Evolutionary conservation across 2,113 vertebrate genomes (phyloP), one percentile per base, ranked within the genome.

Genomic region (Cettia cetti): DNA sequence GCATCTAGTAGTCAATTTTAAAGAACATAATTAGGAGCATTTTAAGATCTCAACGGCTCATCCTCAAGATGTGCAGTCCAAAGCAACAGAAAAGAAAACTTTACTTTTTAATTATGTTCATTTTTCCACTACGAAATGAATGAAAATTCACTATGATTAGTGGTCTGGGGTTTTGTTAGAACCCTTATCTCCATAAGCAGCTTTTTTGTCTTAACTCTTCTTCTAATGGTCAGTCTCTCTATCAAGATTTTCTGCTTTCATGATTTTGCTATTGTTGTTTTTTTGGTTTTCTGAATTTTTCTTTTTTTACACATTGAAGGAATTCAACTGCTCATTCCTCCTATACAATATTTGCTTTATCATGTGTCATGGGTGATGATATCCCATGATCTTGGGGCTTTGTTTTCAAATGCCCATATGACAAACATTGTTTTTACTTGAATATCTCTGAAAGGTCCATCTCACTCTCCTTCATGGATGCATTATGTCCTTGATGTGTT

Each of bases 41-140:
- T 70, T 5, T 56, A 76, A 88, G 54, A 71, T 19, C 15, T 69
- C 90, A 42, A 59, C 90, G 63, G 63, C 30, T 60, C 18, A 70
- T 31, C 11, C 37, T 90, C 70, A 91, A 92, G 64, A 85, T 20
- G 16, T 70, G 40, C 45, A 81, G 44, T 78, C 27, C 78, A 91
- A 53, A 24, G 75, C 28, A 85, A 80, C 4, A 81, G 45, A 91
- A 77, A 82, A 81, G 45, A 91, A 77, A 82, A 45, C 15, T 87
- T 81, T 85, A 86, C 20, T 91, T 96, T 89, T 39, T 87, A 40
- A 95, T 66, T 68, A 59, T 74, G 53, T 40, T 94, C 23, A 84
- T 88, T 88, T 74, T 96, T 94, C 45, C 28, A 11, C 63, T 45
- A 56, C 13, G 53, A 74, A 49, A 91, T 81, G 64, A 96, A 78